These are phyloP conservation scores for Ericerus pela DNA, from an alignment of 1,140 invertebrate species.

Conservation along the genomic window DNA sequence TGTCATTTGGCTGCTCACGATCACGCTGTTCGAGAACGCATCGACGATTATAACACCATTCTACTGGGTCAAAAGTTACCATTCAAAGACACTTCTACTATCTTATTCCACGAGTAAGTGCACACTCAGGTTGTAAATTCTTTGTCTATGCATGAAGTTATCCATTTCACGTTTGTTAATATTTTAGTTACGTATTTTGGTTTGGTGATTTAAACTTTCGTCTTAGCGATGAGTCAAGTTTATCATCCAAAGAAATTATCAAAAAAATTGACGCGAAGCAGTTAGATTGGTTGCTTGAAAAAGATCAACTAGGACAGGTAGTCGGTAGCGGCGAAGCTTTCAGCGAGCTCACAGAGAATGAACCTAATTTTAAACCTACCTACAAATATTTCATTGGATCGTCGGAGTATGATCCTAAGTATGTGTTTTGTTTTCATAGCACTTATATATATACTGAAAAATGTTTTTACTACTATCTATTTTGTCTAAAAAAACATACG, in stretches of 20 bases:
- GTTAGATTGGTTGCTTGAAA: slow-evolving; percentile 43
- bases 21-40: slow-evolving; percentile 56
- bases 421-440: slow-evolving; percentile 24
- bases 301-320: slow-evolving; percentile 55
- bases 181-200: slow-evolving; percentile 80
- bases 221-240: slow-evolving; percentile 40
- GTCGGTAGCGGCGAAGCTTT: slow-evolving; percentile 60
- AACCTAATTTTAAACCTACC: slow-evolving; percentile 69
- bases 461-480: not conserved
- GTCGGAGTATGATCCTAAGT: slow-evolving; percentile 65
- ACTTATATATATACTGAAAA: not conserved
- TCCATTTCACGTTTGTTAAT: not conserved
- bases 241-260: slow-evolving; percentile 50
- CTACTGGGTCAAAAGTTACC: slow-evolving; percentile 53
- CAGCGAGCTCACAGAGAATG: slow-evolving; percentile 54
- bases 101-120: slow-evolving; percentile 78
- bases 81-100: slow-evolving; percentile 48
- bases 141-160: not conserved
- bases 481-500: not conserved
- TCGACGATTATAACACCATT: slow-evolving; percentile 75
- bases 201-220: slow-evolving; percentile 90
- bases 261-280: slow-evolving; percentile 44
- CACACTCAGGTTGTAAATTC: not conserved
- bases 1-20: slow-evolving; percentile 79
- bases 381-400: slow-evolving; percentile 66